phyloP scores from a whole-genome alignment of 2,113 vertebrate species.

The Gallinago paraguaiae region DNA sequence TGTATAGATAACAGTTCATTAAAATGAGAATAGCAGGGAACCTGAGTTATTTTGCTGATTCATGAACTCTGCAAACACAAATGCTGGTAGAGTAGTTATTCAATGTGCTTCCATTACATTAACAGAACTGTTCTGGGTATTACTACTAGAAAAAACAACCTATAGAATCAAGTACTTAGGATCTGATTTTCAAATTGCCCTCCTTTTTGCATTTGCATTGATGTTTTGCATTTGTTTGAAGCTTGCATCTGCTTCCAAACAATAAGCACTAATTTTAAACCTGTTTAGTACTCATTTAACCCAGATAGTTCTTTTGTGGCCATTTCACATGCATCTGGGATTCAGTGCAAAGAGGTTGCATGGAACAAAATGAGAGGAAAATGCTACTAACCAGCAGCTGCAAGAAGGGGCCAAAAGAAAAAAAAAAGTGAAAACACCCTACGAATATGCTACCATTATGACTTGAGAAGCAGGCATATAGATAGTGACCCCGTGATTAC shows the following conservation, averaged over 20 bases:
- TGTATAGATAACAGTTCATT: constrained; percentile 9
- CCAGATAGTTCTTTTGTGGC: constrained; percentile 81
- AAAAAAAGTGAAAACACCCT: neutral
- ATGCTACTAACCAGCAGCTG: constrained; percentile 73
- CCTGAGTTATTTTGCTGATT: constrained; percentile 29
- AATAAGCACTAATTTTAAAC: constrained; percentile 83
- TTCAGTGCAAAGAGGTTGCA: constrained; percentile 73
- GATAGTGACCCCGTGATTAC: neutral
- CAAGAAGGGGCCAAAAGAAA: constrained; percentile 42
- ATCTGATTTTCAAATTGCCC: constrained; percentile 70
- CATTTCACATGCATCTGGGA: constrained; percentile 77
- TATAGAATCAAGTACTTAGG: constrained; percentile 65
- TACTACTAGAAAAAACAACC: constrained; percentile 55
- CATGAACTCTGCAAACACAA: constrained; percentile 37
- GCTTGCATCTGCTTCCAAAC: constrained; percentile 79
- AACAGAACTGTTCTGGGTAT: constrained; percentile 46
- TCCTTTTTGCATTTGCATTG: constrained; percentile 74
- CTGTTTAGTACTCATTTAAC: constrained; percentile 81
- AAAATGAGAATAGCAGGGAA: constrained; percentile 25
- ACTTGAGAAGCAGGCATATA: neutral
- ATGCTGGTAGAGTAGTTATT: constrained; percentile 17
- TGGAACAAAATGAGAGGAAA: constrained; percentile 69
- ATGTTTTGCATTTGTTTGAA: constrained; percentile 82
- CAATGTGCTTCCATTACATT: constrained; percentile 3
- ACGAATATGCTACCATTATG: neutral